Conservation (phyloP, 2,888 invertebrate genomes). For the Sarcophaga caerulescens region DNA sequence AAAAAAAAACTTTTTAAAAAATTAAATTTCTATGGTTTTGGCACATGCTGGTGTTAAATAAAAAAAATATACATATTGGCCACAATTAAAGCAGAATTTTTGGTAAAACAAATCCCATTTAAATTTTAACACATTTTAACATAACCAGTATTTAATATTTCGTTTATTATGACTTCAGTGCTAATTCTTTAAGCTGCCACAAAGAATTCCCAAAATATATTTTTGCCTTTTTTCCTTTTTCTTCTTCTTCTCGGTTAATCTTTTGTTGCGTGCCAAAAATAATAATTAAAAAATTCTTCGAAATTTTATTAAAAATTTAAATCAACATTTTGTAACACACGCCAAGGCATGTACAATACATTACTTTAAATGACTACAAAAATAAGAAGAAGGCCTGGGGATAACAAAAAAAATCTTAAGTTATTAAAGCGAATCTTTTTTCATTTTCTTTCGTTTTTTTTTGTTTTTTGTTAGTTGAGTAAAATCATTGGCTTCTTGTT, state of each 20-base stretch:
- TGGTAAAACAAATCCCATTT: too few relatives aligned
- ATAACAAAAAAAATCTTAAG: background rate
- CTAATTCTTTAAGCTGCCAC: background rate
- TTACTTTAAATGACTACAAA: background rate
- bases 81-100: too few relatives aligned
- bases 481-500: too few relatives aligned
- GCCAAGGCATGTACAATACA: background rate
- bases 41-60: too few relatives aligned
- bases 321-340: background rate
- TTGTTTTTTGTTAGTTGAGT: too few relatives aligned
- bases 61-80: too few relatives aligned
- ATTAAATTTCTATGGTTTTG: too few relatives aligned
- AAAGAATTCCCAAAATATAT: background rate
- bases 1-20: too few relatives aligned
- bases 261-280: background rate
- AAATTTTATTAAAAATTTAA: background rate
- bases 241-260: background rate
- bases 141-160: background rate
- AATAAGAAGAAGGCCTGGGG: background rate
- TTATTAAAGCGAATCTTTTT: background rate
- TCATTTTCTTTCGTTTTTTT: background rate
- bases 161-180: background rate
- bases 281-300: background rate
- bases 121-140: too few relatives aligned
- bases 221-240: background rate